These are phyloP conservation scores for Hiodon tergisus DNA, from an alignment of 2,113 vertebrate species.

Conservation along the genomic window DNA sequence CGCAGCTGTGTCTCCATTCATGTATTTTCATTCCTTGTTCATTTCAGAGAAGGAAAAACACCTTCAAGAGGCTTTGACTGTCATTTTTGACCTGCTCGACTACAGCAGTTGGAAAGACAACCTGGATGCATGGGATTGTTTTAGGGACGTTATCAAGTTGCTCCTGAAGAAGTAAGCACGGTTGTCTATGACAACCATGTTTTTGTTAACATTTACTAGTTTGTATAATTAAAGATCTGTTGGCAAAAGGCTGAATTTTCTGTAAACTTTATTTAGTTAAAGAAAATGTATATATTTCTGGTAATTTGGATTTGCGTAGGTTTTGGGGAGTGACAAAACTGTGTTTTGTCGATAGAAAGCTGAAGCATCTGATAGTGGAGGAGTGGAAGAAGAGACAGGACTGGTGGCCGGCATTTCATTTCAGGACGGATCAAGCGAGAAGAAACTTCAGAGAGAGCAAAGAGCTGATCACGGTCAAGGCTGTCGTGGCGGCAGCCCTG, in stretches of 20 bases:
- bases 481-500: constrained; percentile 56
- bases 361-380: constrained; percentile 46
- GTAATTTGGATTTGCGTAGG: too few species aligned
- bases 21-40: background rate
- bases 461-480: constrained; percentile 65
- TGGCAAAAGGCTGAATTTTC: background rate
- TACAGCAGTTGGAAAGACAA: constrained; percentile 75
- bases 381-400: constrained; percentile 69
- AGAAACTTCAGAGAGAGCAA: constrained; percentile 59
- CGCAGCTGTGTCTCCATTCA: background rate
- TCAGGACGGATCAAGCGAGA: constrained; percentile 65
- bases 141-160: constrained; percentile 60
- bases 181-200: background rate
- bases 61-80: constrained; percentile 56
- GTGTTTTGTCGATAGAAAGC: constrained; percentile 15
- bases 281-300: background rate
- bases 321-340: too few species aligned
- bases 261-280: background rate
- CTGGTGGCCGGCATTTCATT: constrained; percentile 87
- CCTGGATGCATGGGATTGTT: constrained; percentile 67
- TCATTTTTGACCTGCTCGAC: constrained; percentile 76
- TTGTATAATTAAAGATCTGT: too few species aligned
- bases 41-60: constrained; percentile 57
- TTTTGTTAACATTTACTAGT: background rate
- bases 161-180: constrained; percentile 56